Percentiles rank a stretch among this genome's conserved stretches.
Conservation (phyloP, 2,113 vertebrate species). For the Caloenas nicobarica region DNA sequence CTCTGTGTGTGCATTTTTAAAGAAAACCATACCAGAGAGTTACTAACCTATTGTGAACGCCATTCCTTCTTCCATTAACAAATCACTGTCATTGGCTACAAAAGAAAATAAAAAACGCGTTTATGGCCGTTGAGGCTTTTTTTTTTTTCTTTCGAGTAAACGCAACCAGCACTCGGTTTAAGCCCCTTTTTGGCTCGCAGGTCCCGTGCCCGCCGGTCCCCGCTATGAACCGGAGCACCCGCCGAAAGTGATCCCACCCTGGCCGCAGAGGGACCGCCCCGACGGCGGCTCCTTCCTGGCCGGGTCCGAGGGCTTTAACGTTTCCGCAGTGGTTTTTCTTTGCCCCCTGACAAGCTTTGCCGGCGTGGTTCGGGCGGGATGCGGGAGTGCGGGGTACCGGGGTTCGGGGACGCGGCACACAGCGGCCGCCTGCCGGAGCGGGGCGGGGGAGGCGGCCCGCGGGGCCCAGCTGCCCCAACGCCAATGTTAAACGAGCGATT, state of each 20-base stretch:
- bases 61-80: constrained; percentile 83
- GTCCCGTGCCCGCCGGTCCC: background rate
- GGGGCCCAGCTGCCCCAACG: background rate
- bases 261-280: background rate
- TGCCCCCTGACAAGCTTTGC: background rate
- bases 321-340: background rate
- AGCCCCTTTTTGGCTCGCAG: background rate
- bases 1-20: background rate
- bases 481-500: background rate
- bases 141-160: background rate
- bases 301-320: background rate
- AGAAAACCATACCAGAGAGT: background rate
- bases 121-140: background rate
- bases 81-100: constrained; percentile 76
- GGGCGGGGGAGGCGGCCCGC: background rate
- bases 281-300: background rate
- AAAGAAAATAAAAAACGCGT: constrained; percentile 50
- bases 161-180: background rate
- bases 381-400: background rate
- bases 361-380: background rate
- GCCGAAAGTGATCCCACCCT: background rate
- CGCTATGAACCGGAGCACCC: background rate
- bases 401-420: background rate
- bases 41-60: constrained; percentile 84
- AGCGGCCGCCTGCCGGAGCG: background rate